These are phyloP conservation scores for Magallana ariakensis DNA, from an alignment of 1,140 invertebrate genomes.

Conservation along the genomic window DNA sequence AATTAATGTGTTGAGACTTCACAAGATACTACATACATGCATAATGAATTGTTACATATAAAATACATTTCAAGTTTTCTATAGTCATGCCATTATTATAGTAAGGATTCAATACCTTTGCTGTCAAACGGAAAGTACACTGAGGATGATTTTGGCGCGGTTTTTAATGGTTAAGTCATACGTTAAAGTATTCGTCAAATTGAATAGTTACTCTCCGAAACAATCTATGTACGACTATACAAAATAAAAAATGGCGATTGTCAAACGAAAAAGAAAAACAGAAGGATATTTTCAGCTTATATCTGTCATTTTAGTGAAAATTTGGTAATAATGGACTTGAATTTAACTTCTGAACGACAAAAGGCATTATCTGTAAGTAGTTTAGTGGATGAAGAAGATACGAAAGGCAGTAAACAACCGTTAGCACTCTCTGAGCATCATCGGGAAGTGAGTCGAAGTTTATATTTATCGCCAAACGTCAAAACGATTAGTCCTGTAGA, in stretches of 20 bases:
- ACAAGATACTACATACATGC: no score
- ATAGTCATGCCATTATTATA: no score
- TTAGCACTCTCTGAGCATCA: slow-evolving; percentile 55
- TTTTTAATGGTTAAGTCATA: neutral
- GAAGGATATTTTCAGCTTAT: slow-evolving; percentile 49
- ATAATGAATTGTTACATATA: no score
- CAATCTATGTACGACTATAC: neutral
- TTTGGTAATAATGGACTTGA: slow-evolving; percentile 53
- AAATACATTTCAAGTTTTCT: no score
- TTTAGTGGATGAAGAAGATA: slow-evolving; percentile 67
- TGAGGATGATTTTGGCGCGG: neutral
- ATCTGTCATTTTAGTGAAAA: slow-evolving; percentile 40
- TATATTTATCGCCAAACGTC: slow-evolving; percentile 47
- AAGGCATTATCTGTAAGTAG: slow-evolving; percentile 72
- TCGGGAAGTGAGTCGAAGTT: slow-evolving; percentile 67
- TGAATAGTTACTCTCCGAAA: neutral
- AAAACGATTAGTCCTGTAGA: slow-evolving; percentile 39
- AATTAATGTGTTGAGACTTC: no score
- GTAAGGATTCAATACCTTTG: neutral
- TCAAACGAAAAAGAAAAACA: slow-evolving; percentile 55
- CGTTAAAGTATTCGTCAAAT: neutral
- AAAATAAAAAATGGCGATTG: slow-evolving; percentile 63
- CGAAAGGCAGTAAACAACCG: slow-evolving; percentile 48
- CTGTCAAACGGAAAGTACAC: no score
- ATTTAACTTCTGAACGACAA: slow-evolving; percentile 52